These are phyloP conservation scores for Tholera decimalis DNA, from an alignment of 2,888 invertebrate species.

Conservation along the genomic window DNA sequence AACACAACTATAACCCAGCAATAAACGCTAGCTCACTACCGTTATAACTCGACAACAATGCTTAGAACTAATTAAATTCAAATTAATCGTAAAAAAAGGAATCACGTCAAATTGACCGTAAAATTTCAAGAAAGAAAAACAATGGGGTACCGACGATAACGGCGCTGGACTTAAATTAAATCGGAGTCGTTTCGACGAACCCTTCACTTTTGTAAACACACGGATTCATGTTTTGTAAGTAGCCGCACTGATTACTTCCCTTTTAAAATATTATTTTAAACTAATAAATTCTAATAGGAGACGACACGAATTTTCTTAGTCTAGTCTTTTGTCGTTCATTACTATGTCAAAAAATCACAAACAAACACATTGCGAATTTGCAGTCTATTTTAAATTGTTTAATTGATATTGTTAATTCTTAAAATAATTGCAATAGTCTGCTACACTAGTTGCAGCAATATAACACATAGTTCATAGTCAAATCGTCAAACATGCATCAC, in stretches of 20 bases:
- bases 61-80: constrained; percentile 89
- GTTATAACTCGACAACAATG: constrained; percentile 73
- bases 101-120: constrained; percentile 91
- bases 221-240: constrained; percentile 48
- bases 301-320: too few relatives aligned
- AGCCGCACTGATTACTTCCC: background rate
- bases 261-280: background rate
- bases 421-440: too few relatives aligned
- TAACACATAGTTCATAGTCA: too few relatives aligned
- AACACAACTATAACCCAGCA: constrained; percentile 39
- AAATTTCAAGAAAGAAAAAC: constrained; percentile 91
- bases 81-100: constrained; percentile 88
- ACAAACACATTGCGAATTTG: too few relatives aligned
- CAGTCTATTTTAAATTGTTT: too few relatives aligned
- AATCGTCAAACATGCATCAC: too few relatives aligned
- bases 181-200: constrained; percentile 88
- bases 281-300: too few relatives aligned
- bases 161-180: constrained; percentile 89
- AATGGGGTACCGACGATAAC: constrained; percentile 89
- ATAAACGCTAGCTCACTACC: constrained; percentile 56
- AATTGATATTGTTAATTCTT: too few relatives aligned
- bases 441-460: too few relatives aligned
- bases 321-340: too few relatives aligned
- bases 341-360: too few relatives aligned
- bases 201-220: constrained; percentile 82